These are phyloP conservation scores for Lynx canadensis DNA, from an alignment of 2,113 vertebrate genomes.

Conservation along the genomic window DNA sequence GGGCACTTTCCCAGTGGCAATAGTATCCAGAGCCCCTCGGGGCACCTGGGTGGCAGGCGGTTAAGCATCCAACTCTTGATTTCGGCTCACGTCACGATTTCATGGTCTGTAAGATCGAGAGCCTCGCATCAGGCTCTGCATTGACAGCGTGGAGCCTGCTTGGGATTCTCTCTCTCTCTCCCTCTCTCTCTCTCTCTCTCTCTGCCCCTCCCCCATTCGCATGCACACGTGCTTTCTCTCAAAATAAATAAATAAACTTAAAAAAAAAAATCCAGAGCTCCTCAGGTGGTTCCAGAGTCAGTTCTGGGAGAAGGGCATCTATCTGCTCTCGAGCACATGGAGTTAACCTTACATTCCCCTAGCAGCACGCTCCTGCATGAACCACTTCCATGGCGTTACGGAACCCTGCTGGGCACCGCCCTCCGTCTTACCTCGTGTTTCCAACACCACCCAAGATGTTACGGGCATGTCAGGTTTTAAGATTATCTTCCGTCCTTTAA, in stretches of 20 bases:
- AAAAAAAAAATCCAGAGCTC: not conserved
- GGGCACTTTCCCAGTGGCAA: not conserved
- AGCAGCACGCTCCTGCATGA: not conserved
- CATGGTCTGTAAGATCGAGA: no score
- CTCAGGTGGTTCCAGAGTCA: not conserved
- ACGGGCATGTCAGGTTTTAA: not conserved
- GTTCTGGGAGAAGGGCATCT: not conserved
- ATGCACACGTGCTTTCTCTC: no score
- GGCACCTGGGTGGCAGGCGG: no score
- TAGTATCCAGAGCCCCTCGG: not conserved
- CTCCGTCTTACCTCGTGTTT: not conserved
- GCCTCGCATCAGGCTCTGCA: no score
- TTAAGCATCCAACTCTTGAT: no score
- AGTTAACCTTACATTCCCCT: no score
- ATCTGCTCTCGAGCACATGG: not conserved
- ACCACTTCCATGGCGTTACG: not conserved
- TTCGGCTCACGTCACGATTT: no score
- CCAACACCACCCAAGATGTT: not conserved
- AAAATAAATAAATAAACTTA: no score
- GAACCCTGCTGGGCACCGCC: not conserved
- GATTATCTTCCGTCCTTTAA: not conserved
- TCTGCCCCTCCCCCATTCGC: no score
- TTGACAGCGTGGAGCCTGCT: no score
- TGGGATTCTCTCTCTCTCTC: no score
- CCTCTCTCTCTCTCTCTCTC: no score